Conservation (phyloP, 1,140 invertebrate species). For the Zaprionus ghesquierei region DNA sequence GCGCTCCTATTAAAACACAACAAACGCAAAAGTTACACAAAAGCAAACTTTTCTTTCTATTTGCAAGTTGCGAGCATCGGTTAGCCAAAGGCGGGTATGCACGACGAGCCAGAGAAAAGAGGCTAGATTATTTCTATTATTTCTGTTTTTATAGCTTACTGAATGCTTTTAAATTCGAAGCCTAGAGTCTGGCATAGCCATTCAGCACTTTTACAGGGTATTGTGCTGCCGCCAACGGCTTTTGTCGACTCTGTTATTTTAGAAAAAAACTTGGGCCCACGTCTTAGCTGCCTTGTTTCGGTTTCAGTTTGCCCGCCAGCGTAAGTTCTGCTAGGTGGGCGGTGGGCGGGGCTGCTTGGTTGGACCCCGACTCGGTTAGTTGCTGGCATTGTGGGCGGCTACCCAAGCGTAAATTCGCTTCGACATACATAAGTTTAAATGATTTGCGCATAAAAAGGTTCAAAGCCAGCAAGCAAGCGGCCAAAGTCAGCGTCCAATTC, state of each 20-base stretch:
- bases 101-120: neutral
- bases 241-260: constrained; percentile 64
- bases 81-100: constrained; percentile 12
- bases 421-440: constrained; percentile 69
- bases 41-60: constrained; percentile 70
- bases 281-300: constrained; percentile 39
- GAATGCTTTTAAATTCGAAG: too few relatives aligned
- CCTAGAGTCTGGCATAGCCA: neutral
- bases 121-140: too few relatives aligned
- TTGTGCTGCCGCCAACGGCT: constrained; percentile 15
- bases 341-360: neutral
- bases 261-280: constrained; percentile 65
- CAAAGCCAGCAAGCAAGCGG: constrained; percentile 50
- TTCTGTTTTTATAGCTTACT: too few relatives aligned
- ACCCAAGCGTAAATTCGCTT: constrained; percentile 57
- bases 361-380: neutral
- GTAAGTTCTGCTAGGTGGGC: neutral
- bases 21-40: constrained; percentile 78
- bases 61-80: constrained; percentile 22
- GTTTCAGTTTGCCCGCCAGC: constrained; percentile 3
- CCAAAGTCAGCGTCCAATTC: constrained; percentile 62
- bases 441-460: constrained; percentile 68
- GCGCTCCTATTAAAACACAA: constrained; percentile 71
- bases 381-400: constrained; percentile 29
- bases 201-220: neutral